Conservation (phyloP, 2,888 invertebrate genomes). For the Galerucella calmariensis region DNA sequence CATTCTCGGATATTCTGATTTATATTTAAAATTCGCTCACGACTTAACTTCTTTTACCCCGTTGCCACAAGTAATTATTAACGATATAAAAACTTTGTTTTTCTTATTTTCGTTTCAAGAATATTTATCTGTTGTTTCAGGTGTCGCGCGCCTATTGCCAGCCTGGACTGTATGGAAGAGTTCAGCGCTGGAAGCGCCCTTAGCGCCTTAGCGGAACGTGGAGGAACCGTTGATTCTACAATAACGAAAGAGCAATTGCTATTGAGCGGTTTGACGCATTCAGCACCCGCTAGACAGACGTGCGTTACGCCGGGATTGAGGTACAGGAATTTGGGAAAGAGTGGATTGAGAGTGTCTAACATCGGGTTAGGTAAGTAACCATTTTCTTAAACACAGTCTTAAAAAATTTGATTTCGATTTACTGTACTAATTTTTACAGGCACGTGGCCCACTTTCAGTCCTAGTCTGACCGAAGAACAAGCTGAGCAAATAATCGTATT, state of each 20-base stretch:
- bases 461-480: slow-evolving; percentile 80
- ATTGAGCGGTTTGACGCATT: slow-evolving; percentile 60
- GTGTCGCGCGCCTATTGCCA: slow-evolving; percentile 92
- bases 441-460: slow-evolving; percentile 90
- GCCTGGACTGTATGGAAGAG: slow-evolving; percentile 94
- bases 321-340: slow-evolving; percentile 94
- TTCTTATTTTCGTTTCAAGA: not conserved
- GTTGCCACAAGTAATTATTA: too few species aligned
- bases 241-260: slow-evolving; percentile 71
- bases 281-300: slow-evolving; percentile 67
- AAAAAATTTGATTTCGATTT: too few species aligned
- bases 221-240: slow-evolving; percentile 65
- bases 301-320: slow-evolving; percentile 84
- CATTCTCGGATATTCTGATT: too few species aligned
- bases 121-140: slow-evolving; percentile 64
- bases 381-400: not conserved
- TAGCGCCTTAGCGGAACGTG: slow-evolving; percentile 64
- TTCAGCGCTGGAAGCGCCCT: slow-evolving; percentile 76
- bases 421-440: slow-evolving; percentile 86
- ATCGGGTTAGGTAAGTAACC: slow-evolving; percentile 80
- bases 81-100: too few species aligned
- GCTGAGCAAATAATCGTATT: slow-evolving; percentile 92
- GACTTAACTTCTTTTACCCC: too few species aligned
- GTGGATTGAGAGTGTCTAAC: slow-evolving; percentile 93
- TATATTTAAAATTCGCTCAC: too few species aligned